Base-by-base conservation (phyloP, 2,888 invertebrate genomes). In the Aphelenchoides bicaudatus region DNA sequence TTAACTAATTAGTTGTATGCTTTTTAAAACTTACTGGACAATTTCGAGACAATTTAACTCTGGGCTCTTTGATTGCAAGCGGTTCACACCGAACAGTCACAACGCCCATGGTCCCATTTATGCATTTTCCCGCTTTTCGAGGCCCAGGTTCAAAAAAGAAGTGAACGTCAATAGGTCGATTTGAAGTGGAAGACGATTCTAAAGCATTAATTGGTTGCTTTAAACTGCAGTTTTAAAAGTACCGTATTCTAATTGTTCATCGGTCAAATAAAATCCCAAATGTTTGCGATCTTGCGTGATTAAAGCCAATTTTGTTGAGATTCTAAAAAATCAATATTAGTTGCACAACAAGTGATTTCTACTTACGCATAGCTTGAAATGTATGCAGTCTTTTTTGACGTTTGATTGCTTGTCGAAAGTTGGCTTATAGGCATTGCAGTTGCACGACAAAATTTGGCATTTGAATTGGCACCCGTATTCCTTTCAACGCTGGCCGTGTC, bases 11-110 rank as follows among this genome's bases (percentile, higher is more conserved):
- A 47, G 25, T 55, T 13, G 23, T 52, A 19, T 13, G 10, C 10
- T n/a, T 34, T 34, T 34, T 34, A 34, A 10, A 34, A n/a, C 37
- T n/a, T 34, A n/a, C 37, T 34, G n/a, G 37, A 10, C 10, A 34
- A 10, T 34, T 34, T 34, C 10, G n/a, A 10, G 21, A 54, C 16
- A 8, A 25, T 19, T 54, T 19, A 54, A 43, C 25, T 56, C 54
- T 27, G 60, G n/a, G 59, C 25, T 21, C 27, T 29, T 39, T 62
- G 2, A 38, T 54, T 27, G 61, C 53, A 2, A 34, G 58, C 23
- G 81, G 78, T 64, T 83, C 82, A 76, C 85, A 85, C 21, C 83
- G 75, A 43, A 84, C 74, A 3, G 84, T 84, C 27, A 85, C 81
- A 4, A 84, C 82, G 1, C 84, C 82, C n/a, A 79, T 79, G 10